A percentile compares a stretch with the other conserved stretches of the same genome.
phyloP scores from a whole-genome alignment of 2,113 vertebrate genomes.

The Channa argus region DNA sequence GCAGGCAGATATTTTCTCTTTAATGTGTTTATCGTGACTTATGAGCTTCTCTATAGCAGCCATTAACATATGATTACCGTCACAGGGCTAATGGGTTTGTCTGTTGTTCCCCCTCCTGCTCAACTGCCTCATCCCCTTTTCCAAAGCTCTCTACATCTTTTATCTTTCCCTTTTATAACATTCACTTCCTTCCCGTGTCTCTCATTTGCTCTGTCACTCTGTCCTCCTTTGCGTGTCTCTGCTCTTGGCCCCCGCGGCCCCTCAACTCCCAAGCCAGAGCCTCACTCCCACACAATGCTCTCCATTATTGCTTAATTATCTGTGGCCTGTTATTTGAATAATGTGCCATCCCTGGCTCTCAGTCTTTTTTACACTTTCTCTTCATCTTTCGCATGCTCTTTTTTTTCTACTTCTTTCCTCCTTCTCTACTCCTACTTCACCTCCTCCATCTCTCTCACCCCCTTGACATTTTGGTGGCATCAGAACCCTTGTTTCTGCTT shows the following conservation, averaged over 20 bases:
- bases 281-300: slow-evolving; percentile 49
- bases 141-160: slow-evolving; percentile 48
- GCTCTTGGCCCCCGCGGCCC: slow-evolving; percentile 43
- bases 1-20: slow-evolving; percentile 70
- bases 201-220: slow-evolving; percentile 7
- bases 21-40: slow-evolving; percentile 76
- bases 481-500: slow-evolving; percentile 17
- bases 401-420: slow-evolving; percentile 2
- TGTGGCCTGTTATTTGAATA: slow-evolving; percentile 61
- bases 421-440: neutral
- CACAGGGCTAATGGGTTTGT: slow-evolving; percentile 69
- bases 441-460: neutral
- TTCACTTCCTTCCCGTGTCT: slow-evolving; percentile 8
- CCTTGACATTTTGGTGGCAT: neutral
- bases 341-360: slow-evolving; percentile 25
- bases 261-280: slow-evolving; percentile 46
- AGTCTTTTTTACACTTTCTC: slow-evolving; percentile 33
- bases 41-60: slow-evolving; percentile 64
- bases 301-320: slow-evolving; percentile 73
- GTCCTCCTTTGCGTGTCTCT: slow-evolving; percentile 27
- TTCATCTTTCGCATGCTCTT: slow-evolving; percentile 34
- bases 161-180: slow-evolving; percentile 33
- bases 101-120: slow-evolving; percentile 54
- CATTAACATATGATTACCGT: slow-evolving; percentile 79
- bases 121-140: slow-evolving; percentile 32